A percentile compares a stretch with the other conserved stretches of the same genome.
Conservation (phyloP, 1,140 invertebrate species). For the Leptonema lineaticorne region DNA sequence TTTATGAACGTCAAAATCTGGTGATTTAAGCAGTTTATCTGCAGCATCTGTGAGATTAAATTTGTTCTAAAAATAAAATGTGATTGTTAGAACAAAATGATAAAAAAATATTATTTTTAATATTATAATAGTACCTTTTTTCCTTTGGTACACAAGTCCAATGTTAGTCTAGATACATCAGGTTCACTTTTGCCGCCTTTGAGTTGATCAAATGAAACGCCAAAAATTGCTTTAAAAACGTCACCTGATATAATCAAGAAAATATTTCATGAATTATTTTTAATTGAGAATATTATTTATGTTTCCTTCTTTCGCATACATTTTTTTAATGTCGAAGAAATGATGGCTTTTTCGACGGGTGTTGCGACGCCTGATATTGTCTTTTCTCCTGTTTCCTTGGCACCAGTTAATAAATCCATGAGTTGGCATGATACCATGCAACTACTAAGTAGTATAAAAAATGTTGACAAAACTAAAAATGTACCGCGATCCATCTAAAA, state of each 20-base stretch:
- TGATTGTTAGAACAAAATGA: not conserved
- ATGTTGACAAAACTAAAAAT: too few species aligned
- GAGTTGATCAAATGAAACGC: slow-evolving; percentile 26
- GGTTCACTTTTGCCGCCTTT: slow-evolving; percentile 5
- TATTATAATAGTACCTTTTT: too few species aligned
- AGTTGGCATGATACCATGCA: not conserved
- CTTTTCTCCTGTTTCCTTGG: slow-evolving; percentile 14
- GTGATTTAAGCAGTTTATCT: not conserved
- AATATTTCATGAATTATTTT: not conserved
- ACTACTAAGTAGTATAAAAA: too few species aligned
- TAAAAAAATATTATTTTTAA: too few species aligned
- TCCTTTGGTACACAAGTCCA: slow-evolving; percentile 12
- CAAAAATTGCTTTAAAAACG: slow-evolving; percentile 25
- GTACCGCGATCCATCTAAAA: too few species aligned
- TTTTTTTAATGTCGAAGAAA: slow-evolving; percentile 23
- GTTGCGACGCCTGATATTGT: slow-evolving; percentile 19
- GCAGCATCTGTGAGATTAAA: slow-evolving; percentile 18
- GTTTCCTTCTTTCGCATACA: slow-evolving; percentile 1
- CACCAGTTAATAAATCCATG: not conserved
- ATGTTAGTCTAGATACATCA: slow-evolving; percentile 20
- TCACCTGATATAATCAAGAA: slow-evolving; percentile 23
- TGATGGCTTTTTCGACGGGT: slow-evolving; percentile 26
- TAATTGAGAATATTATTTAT: not conserved
- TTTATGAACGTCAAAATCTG: slow-evolving; percentile 8
- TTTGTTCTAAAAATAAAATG: slow-evolving; percentile 19